Conservation (phyloP, 2,113 vertebrate genomes). For the Ailuropoda melanoleuca region DNA sequence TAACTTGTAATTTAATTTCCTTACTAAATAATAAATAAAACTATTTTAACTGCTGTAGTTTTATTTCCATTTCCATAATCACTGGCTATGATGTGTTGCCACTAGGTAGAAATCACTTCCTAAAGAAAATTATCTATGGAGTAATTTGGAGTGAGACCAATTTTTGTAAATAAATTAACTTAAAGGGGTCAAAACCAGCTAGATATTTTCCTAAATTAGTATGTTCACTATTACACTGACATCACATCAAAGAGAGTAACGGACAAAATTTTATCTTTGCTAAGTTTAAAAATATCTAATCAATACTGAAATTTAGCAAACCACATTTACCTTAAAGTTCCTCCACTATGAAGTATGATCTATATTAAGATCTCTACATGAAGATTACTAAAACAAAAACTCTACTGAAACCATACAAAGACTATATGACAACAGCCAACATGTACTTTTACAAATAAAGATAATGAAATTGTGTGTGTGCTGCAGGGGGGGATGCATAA, state of each 20-base stretch:
- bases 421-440: neutral
- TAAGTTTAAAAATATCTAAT: neutral
- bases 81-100: neutral
- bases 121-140: neutral
- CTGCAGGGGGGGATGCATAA: no score
- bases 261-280: neutral
- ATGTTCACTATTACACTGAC: neutral
- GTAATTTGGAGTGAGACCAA: neutral
- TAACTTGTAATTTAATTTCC: neutral
- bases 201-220: neutral
- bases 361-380: neutral
- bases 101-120: neutral
- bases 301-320: neutral
- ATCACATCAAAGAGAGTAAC: neutral
- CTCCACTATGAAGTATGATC: neutral
- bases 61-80: neutral
- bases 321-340: neutral
- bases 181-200: neutral
- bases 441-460: neutral
- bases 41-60: neutral
- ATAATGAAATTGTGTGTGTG: neutral
- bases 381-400: neutral
- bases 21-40: slow-evolving; percentile 46
- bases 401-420: neutral
- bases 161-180: neutral